Percentiles rank a stretch among this genome's conserved stretches.
Evolutionary conservation across 2,888 invertebrate species (phyloP).

Genomic region (Luffia ferchaultella): DNA sequence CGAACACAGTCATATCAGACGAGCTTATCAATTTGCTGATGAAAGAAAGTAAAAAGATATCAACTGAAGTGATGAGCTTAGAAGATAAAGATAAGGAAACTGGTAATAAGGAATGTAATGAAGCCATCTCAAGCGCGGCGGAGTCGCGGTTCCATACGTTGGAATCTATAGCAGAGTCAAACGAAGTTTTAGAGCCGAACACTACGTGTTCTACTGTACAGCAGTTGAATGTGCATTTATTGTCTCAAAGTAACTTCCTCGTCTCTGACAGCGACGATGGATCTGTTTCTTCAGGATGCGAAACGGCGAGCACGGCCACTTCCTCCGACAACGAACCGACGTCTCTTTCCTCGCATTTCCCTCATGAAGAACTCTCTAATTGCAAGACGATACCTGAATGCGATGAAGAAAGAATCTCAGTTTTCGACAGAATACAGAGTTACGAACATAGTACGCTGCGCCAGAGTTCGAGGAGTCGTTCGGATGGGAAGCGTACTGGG

Average conservation of each 20-base stretch:
- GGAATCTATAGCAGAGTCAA: constrained; percentile 45
- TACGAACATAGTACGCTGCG: constrained; percentile 25
- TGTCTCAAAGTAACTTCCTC: constrained; percentile 59
- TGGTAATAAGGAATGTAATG: constrained; percentile 29
- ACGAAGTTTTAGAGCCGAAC: constrained; percentile 27
- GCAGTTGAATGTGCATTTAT: constrained; percentile 25
- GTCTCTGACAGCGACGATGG: constrained; percentile 76
- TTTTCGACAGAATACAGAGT: constrained; percentile 24
- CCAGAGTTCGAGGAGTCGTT: constrained; percentile 25
- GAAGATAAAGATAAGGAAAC: constrained; percentile 26
- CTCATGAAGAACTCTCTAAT: constrained; percentile 35
- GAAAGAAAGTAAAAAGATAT: constrained; percentile 32
- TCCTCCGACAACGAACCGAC: constrained; percentile 65
- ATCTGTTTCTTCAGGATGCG: constrained; percentile 82
- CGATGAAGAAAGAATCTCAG: constrained; percentile 40
- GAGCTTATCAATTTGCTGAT: constrained; percentile 38
- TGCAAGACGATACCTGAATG: constrained; percentile 33
- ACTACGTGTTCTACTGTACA: constrained; percentile 22
- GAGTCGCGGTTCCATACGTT: constrained; percentile 21
- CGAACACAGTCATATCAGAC: constrained; percentile 28
- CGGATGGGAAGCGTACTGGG: constrained; percentile 16
- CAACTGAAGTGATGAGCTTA: constrained; percentile 13
- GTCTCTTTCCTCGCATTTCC: constrained; percentile 50
- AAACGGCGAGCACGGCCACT: constrained; percentile 78
- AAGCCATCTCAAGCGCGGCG: constrained; percentile 7